Conservation (phyloP, 2,113 vertebrate species). For the Crotalus horridus region DNA sequence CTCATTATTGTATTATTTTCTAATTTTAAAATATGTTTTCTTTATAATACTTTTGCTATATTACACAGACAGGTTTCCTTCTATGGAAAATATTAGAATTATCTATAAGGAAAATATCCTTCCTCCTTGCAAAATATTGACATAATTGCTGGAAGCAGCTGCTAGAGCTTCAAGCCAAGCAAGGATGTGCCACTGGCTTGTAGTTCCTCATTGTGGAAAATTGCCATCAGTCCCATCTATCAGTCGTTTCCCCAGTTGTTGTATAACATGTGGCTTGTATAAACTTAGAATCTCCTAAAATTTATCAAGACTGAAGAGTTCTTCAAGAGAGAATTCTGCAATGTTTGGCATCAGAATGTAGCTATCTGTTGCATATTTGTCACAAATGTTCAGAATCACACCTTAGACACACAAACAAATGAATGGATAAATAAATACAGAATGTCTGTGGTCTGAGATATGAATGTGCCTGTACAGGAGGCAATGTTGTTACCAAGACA, state of each 20-base stretch:
- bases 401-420: not conserved
- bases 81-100: too few relatives aligned
- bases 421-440: not conserved
- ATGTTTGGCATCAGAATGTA: not conserved
- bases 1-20: not conserved
- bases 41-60: not conserved
- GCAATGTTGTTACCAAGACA: not conserved
- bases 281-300: not conserved
- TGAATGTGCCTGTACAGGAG: not conserved
- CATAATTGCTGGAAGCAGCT: not conserved
- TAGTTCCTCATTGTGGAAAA: not conserved
- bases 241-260: not conserved
- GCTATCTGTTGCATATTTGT: not conserved
- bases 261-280: not conserved
- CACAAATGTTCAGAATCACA: not conserved
- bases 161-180: not conserved
- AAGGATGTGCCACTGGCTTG: not conserved
- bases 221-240: not conserved
- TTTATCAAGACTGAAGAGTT: not conserved
- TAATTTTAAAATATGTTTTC: not conserved
- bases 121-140: not conserved
- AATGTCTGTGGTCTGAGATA: not conserved
- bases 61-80: not conserved
- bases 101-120: not conserved
- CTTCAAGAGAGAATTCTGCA: not conserved